phyloP scores from a whole-genome alignment of 2,888 invertebrate species.

The Macrosoma leucophasiata region DNA sequence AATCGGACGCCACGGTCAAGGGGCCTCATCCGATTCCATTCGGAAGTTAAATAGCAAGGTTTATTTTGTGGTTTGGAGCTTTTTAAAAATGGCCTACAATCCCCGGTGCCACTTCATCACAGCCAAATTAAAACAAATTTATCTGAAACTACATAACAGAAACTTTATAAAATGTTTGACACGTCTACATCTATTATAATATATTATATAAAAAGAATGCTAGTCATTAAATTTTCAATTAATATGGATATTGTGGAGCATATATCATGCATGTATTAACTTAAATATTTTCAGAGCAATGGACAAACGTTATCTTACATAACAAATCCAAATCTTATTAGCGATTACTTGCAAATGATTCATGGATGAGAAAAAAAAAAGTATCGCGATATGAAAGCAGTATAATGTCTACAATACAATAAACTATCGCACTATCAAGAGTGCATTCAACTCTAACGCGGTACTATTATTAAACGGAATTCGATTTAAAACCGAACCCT shows the following conservation, averaged over 20 bases:
- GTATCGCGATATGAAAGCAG: slow-evolving; percentile 25
- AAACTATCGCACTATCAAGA: slow-evolving; percentile 67
- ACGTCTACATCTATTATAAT: no score
- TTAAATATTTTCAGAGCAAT: no score
- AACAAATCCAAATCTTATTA: no score
- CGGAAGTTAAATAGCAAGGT: slow-evolving; percentile 54
- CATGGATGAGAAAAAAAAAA: slow-evolving; percentile 14
- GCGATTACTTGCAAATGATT: slow-evolving; percentile 6
- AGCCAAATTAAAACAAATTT: no score
- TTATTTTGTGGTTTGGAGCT: slow-evolving; percentile 54
- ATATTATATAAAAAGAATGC: no score
- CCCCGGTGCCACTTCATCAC: slow-evolving; percentile 25
- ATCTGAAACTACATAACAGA: no score
- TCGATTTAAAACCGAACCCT: slow-evolving; percentile 74
- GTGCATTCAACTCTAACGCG: slow-evolving; percentile 71
- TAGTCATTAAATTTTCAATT: no score
- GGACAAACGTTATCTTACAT: no score
- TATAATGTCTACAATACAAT: slow-evolving; percentile 53
- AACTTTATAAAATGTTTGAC: no score
- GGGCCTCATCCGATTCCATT: slow-evolving; percentile 57
- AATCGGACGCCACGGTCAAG: slow-evolving; percentile 56
- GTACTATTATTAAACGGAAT: slow-evolving; percentile 74
- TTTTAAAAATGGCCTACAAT: slow-evolving; percentile 45
- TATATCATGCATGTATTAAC: no score
- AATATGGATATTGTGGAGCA: no score